Evolutionary conservation across 2,888 invertebrate genomes (phyloP).

Genomic region (Elmis aenea): DNA sequence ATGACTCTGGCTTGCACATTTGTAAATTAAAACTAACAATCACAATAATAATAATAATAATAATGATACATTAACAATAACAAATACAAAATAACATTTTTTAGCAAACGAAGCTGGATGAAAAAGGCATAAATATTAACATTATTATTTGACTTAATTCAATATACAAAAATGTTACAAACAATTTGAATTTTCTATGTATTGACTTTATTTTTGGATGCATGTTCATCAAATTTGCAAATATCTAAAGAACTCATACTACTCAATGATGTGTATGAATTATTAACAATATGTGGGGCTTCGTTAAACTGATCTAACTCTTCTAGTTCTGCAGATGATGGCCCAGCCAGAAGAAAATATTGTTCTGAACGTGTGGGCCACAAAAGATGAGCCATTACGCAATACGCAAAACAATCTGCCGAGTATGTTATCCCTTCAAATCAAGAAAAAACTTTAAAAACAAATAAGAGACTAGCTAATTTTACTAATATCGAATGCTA

Average conservation of each 20-base stretch:
- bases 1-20: too few relatives aligned
- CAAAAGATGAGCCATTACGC: conserved; percentile 89
- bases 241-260: conserved; percentile 41
- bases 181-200: too few relatives aligned
- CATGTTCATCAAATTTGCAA: conserved; percentile 37
- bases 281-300: conserved; percentile 77
- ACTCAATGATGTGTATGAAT: conserved; percentile 46
- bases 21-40: too few relatives aligned
- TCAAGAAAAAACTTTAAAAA: background rate
- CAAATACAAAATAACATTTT: too few relatives aligned
- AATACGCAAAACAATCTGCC: conserved; percentile 91
- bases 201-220: conserved; percentile 30
- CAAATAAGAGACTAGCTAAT: background rate
- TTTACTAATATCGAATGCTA: too few relatives aligned
- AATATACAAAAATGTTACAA: too few relatives aligned
- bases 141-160: too few relatives aligned
- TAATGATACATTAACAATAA: too few relatives aligned
- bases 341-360: conserved; percentile 76
- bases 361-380: conserved; percentile 95
- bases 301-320: conserved; percentile 89
- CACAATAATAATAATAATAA: too few relatives aligned
- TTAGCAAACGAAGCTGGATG: too few relatives aligned
- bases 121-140: too few relatives aligned
- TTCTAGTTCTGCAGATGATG: conserved; percentile 67
- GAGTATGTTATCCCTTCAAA: conserved; percentile 87